phyloP scores from a whole-genome alignment of 2,113 vertebrate genomes.

The Oreotrochilus melanogaster region DNA sequence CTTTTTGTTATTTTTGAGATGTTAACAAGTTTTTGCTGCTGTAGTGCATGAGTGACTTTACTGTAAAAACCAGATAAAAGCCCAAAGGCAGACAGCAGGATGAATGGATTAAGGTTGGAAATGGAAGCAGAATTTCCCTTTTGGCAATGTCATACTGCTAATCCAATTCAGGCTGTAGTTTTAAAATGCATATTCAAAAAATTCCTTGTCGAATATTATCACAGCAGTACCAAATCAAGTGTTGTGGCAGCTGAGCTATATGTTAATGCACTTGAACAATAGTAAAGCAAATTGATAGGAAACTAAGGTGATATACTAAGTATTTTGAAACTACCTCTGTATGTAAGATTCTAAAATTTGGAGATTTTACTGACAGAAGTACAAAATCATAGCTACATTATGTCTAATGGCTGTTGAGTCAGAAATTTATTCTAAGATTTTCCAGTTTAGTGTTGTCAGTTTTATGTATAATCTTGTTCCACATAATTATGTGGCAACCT shows the following conservation, averaged over 20 bases:
- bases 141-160: background rate
- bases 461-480: slow-evolving; percentile 16
- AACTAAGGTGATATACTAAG: background rate
- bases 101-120: background rate
- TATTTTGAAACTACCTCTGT: background rate
- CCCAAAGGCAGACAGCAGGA: background rate
- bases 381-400: background rate
- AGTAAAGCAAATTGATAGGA: background rate
- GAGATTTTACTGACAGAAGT: background rate
- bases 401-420: background rate
- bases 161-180: background rate
- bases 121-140: background rate
- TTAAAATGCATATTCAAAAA: slow-evolving; percentile 3
- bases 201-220: background rate
- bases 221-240: background rate
- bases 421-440: background rate
- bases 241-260: background rate
- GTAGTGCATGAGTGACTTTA: background rate
- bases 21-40: background rate
- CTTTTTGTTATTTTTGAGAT: background rate
- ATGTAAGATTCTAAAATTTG: background rate
- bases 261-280: background rate
- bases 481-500: slow-evolving; percentile 17
- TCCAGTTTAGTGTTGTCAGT: background rate
- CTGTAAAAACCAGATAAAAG: background rate